These are phyloP conservation scores for Gyps fulvus DNA, from an alignment of 2,113 vertebrate species.

Conservation along the genomic window DNA sequence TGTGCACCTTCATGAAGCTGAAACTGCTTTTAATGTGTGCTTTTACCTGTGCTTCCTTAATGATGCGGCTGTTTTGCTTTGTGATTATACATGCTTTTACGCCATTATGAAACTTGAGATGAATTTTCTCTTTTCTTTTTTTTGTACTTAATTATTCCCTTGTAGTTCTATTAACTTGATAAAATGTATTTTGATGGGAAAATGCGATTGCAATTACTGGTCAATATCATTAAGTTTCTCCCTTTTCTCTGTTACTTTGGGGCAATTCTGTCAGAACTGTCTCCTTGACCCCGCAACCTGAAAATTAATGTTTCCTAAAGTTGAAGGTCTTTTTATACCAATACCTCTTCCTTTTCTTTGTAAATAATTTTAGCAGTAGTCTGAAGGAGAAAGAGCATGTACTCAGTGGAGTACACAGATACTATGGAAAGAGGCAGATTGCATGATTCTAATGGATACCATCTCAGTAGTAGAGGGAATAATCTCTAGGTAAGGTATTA, in stretches of 20 bases:
- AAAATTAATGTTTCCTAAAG: not conserved
- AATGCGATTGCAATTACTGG: not conserved
- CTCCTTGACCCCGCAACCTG: not conserved
- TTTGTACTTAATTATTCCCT: not conserved
- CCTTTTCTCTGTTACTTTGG: not conserved
- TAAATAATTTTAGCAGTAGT: not conserved
- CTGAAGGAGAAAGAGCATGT: not conserved
- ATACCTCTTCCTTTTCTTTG: not conserved
- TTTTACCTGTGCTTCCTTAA: not conserved
- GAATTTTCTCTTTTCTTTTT: not conserved
- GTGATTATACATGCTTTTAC: not conserved
- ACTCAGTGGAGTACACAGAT: not conserved
- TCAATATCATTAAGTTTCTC: not conserved
- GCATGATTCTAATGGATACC: not conserved
- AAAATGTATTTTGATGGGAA: not conserved
- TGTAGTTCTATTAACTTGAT: not conserved
- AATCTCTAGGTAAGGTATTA: slow-evolving; percentile 24
- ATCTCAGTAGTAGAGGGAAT: not conserved
- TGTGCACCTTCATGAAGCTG: not conserved
- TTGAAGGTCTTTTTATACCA: not conserved
- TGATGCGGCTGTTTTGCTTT: not conserved
- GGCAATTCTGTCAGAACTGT: not conserved
- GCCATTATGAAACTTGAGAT: not conserved
- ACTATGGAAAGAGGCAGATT: not conserved
- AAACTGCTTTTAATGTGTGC: not conserved